Evolutionary conservation across 2,113 vertebrate genomes (phyloP).

Genomic region (Xyrauchen texanus): DNA sequence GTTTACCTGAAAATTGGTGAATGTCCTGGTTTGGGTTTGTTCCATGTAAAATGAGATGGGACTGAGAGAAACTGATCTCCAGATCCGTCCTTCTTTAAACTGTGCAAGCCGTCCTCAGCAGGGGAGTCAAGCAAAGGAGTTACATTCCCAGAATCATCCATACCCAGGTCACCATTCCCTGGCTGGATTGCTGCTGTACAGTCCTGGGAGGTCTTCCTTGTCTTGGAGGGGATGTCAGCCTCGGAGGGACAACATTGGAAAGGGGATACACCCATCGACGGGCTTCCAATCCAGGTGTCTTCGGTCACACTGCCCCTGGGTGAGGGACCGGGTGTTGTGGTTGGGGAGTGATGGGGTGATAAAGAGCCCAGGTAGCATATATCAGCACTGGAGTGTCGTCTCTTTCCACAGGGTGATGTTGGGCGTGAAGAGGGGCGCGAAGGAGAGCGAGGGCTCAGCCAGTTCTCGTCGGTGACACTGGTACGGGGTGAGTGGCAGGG

Average conservation of each 20-base stretch:
- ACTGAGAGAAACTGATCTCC: constrained; percentile 96
- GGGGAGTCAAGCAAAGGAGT: constrained; percentile 87
- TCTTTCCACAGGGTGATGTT: constrained; percentile 94
- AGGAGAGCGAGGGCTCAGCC: constrained; percentile 91
- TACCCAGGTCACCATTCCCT: constrained; percentile 85
- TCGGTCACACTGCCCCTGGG: constrained; percentile 94
- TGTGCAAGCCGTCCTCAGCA: constrained; percentile 84
- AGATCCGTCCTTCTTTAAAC: constrained; percentile 89
- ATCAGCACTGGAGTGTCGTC: constrained; percentile 96
- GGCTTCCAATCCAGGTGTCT: constrained; percentile 88
- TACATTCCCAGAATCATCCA: constrained; percentile 87
- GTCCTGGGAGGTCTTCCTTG: constrained; percentile 95
- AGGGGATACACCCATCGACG: constrained; percentile 81
- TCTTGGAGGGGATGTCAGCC: constrained; percentile 94
- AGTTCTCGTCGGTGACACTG: constrained; percentile 97
- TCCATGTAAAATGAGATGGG: constrained; percentile 97
- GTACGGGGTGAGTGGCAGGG: constrained; percentile 96
- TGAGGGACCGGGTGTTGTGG: constrained; percentile 91
- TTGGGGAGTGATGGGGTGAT: constrained; percentile 94
- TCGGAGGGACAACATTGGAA: constrained; percentile 92
- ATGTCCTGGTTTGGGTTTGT: constrained; percentile 97
- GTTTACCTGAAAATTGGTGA: constrained; percentile 95
- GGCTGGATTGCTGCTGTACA: constrained; percentile 79
- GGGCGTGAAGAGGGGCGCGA: constrained; percentile 93
- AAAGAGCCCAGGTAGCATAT: constrained; percentile 88